phyloP scores from a whole-genome alignment of 2,113 vertebrate genomes.

The Pachycephala philippinensis region DNA sequence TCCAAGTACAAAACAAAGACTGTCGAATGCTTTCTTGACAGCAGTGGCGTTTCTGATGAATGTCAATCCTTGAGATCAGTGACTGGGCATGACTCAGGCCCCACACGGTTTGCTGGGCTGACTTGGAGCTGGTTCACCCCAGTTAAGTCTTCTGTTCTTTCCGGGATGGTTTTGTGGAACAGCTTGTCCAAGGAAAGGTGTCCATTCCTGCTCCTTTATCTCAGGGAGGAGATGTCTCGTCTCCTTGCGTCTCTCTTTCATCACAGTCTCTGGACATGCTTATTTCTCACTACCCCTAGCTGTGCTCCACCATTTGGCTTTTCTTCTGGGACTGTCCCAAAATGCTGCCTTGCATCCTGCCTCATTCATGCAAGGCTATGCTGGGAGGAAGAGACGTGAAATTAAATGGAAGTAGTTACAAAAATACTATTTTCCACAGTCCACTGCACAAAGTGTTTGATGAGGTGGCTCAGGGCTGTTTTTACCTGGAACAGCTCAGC shows the following conservation, averaged over 20 bases:
- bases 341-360: background rate
- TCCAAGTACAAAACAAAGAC: background rate
- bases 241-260: background rate
- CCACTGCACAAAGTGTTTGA: background rate
- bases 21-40: background rate
- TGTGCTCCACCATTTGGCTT: background rate
- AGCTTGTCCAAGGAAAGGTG: background rate
- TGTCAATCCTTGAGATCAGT: background rate
- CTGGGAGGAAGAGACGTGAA: background rate
- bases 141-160: background rate
- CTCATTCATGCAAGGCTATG: background rate
- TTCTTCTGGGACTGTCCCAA: background rate
- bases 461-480: background rate
- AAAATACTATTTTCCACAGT: background rate
- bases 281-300: background rate
- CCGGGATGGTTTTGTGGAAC: background rate
- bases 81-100: accelerated
- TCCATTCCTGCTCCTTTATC: background rate
- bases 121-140: background rate
- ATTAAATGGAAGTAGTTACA: background rate
- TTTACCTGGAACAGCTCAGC: background rate
- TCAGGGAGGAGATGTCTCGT: background rate
- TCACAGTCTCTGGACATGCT: background rate
- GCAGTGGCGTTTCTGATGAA: background rate
- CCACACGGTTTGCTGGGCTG: accelerated